Evolutionary conservation across 2,888 invertebrate species (phyloP), one percentile per base, ranked within the genome.

Genomic region (Epistrophe eligans): DNA sequence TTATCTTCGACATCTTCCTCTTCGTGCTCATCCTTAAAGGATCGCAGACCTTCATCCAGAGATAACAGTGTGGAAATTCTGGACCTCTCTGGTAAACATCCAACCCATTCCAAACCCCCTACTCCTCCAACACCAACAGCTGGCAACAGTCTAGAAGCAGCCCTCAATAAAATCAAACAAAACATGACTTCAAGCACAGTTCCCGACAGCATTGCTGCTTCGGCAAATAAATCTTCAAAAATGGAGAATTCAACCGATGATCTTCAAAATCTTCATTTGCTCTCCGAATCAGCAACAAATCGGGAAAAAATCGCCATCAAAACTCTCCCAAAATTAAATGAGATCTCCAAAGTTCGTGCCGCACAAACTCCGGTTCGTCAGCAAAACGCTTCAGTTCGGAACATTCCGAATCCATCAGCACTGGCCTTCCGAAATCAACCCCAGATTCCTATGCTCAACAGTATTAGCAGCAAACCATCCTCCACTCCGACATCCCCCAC

Each of bases 361-460:
- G 6, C 79, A 5, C 84, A 88, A 19, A 19, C 90, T 11, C 90
- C 92, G 19, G 90, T 89, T 92, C 94, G 90, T 15, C 93, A 92
- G 17, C 93, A 93, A 85, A 95, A 95, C 90, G 95, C 95, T 79
- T 94, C 94, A 28, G 94, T 95, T 35, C 92, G 95, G 55, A 95
- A 94, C 89, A 95, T 95, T 88, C 95, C 95, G 7, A 95, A 95
- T 91, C 95, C 95, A 7, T 95, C 95, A 71, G 93, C 94, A 10
- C 89, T 95, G 89, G 94, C 95, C 52, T 93, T 94, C 88, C 93
- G 95, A 82, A 94, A 95, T 89, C 92, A 92, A 88, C 89, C 90
- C 15, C 84, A 89, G 11, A 66, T 90, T 60, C 88, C 89, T 17
- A 89, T 88, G 87, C 84, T 85, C 58, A 89, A 93, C 6, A 89